phyloP scores from a whole-genome alignment of 2,113 vertebrate genomes.

The Hirundichthys speculiger region DNA sequence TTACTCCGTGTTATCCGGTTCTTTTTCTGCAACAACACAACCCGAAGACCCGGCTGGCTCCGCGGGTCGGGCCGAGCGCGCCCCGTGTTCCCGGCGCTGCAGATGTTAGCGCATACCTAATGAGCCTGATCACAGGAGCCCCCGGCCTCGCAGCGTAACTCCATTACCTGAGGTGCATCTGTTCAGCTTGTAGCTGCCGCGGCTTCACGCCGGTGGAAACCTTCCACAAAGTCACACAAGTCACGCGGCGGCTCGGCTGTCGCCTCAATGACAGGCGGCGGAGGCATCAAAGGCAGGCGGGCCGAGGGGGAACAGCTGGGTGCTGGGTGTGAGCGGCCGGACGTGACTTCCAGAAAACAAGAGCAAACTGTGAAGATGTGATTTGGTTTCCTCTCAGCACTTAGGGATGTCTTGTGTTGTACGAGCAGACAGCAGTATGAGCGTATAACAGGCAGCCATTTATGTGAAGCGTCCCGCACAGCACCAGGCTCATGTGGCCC shows the following conservation, averaged over 20 bases:
- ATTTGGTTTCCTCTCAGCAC: no score
- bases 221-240: constrained; percentile 72
- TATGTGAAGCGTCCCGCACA: no score
- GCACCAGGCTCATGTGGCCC: no score
- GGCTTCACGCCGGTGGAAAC: constrained; percentile 58
- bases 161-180: constrained; percentile 68
- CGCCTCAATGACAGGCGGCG: constrained; percentile 10
- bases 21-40: constrained; percentile 31
- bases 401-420: no score
- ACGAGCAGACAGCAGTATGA: no score
- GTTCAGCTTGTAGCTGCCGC: constrained; percentile 62
- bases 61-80: constrained; percentile 4
- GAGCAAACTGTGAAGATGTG: constrained; percentile 10
- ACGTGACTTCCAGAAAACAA: constrained; percentile 25
- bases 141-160: constrained; percentile 61
- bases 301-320: constrained; percentile 31
- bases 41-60: constrained; percentile 16
- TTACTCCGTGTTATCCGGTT: constrained; percentile 15
- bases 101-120: constrained; percentile 69
- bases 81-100: constrained; percentile 30
- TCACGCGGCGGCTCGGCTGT: constrained; percentile 39
- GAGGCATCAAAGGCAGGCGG: constrained; percentile 16
- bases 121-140: constrained; percentile 61
- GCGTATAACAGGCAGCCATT: no score
- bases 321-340: not conserved